Evolutionary conservation across 2,888 invertebrate genomes (phyloP).

Genomic region (Galeruca laticollis): DNA sequence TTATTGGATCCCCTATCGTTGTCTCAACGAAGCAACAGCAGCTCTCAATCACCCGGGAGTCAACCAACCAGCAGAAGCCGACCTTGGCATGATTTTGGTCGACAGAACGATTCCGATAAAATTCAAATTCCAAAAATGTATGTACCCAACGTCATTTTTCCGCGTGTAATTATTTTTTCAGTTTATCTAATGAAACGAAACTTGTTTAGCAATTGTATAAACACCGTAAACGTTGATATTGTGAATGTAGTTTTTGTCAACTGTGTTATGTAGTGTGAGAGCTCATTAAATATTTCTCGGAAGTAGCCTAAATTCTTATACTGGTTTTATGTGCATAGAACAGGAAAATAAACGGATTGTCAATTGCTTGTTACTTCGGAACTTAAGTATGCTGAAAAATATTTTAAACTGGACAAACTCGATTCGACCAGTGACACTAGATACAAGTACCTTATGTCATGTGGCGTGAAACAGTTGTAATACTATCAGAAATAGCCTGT

Average conservation of each 20-base stretch:
- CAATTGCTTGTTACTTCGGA: constrained; percentile 55
- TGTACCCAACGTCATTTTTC: constrained; percentile 68
- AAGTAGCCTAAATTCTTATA: constrained; percentile 54
- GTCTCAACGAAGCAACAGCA: constrained; percentile 61
- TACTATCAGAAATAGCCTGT: constrained; percentile 54
- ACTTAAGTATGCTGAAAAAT: constrained; percentile 52
- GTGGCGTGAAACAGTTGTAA: constrained; percentile 52
- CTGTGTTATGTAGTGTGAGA: constrained; percentile 43
- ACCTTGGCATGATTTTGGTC: constrained; percentile 95
- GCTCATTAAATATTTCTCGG: constrained; percentile 51
- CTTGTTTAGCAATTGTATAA: not conserved
- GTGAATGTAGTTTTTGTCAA: no score
- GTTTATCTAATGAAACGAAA: not conserved
- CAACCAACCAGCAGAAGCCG: constrained; percentile 78
- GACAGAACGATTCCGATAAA: constrained; percentile 94
- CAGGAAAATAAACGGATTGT: constrained; percentile 52
- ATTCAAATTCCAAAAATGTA: constrained; percentile 98
- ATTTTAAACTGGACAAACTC: constrained; percentile 60
- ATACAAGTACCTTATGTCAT: constrained; percentile 58
- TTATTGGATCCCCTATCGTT: constrained; percentile 64
- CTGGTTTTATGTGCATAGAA: constrained; percentile 47
- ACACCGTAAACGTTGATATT: constrained; percentile 5
- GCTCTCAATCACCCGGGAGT: constrained; percentile 64
- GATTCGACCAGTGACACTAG: constrained; percentile 58
- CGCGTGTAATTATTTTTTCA: not conserved